Percentiles rank a stretch among this genome's conserved stretches.
phyloP scores from a whole-genome alignment of 2,888 invertebrate genomes.

The Lymantria dispar region DNA sequence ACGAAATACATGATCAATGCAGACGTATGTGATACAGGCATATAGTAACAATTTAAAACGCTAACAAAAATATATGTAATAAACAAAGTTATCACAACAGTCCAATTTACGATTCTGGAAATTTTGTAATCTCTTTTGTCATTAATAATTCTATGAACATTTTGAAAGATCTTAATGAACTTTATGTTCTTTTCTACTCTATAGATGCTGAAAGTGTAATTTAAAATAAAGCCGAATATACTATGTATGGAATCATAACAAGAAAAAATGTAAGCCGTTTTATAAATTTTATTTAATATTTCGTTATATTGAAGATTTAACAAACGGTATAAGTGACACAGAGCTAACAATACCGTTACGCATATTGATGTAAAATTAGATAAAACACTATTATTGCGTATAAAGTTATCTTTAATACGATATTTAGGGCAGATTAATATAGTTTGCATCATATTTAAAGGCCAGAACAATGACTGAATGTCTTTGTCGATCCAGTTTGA shows the following conservation, averaged over 20 bases:
- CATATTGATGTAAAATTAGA: constrained; percentile 7
- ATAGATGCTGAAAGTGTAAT: not conserved
- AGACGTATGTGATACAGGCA: not conserved
- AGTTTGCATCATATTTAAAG: constrained; percentile 20
- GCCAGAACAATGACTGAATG: constrained; percentile 17
- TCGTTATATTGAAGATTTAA: not conserved
- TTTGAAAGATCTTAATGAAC: constrained; percentile 16
- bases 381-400: constrained; percentile 13
- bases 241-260: constrained; percentile 4
- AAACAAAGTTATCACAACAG: not conserved
- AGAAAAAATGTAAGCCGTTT: not conserved
- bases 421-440: constrained; percentile 19
- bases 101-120: not conserved
- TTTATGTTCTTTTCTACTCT: constrained; percentile 4
- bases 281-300: not conserved
- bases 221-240: constrained; percentile 4
- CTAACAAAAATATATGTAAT: not conserved
- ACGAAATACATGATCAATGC: not conserved
- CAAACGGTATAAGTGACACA: not conserved
- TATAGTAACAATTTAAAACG: not conserved
- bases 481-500: constrained; percentile 17
- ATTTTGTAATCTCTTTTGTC: not conserved
- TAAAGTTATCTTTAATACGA: constrained; percentile 15
- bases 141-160: constrained; percentile 10
- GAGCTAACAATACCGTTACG: not conserved